These are phyloP conservation scores for Helobdella robusta DNA, from an alignment of 2,888 invertebrate genomes.

Conservation along the genomic window DNA sequence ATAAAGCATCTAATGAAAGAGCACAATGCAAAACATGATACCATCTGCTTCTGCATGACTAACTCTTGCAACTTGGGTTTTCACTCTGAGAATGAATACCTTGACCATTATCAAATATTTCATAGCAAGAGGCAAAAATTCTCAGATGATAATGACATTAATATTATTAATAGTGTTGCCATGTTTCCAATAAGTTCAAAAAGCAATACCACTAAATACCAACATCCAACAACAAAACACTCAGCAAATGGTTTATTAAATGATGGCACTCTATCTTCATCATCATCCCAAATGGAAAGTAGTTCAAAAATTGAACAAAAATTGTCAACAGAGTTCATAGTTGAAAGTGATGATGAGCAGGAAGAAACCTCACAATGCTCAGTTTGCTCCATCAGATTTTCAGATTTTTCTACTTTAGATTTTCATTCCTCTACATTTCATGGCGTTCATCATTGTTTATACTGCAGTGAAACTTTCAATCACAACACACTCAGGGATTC, in stretches of 20 bases:
- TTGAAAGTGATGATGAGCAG: slow-evolving; percentile 14
- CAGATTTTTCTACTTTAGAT: slow-evolving; percentile 24
- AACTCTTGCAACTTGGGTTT: not conserved
- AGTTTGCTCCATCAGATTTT: slow-evolving; percentile 13
- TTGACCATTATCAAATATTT: slow-evolving; percentile 9
- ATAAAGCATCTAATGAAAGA: slow-evolving; percentile 6
- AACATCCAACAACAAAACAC: too few species aligned
- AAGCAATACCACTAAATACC: slow-evolving; percentile 3
- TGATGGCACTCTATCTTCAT: too few species aligned
- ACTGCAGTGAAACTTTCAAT: slow-evolving; percentile 15
- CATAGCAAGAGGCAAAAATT: not conserved
- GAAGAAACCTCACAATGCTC: slow-evolving; percentile 6
- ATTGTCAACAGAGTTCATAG: not conserved
- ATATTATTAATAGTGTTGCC: not conserved
- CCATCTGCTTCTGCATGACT: slow-evolving; percentile 11
- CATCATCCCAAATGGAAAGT: too few species aligned
- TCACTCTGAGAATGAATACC: not conserved
- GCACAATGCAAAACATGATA: slow-evolving; percentile 6
- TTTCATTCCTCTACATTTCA: slow-evolving; percentile 18
- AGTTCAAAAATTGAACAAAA: not conserved
- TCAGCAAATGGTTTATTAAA: too few species aligned
- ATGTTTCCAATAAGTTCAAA: slow-evolving; percentile 21
- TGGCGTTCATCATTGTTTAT: slow-evolving; percentile 17
- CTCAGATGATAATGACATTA: not conserved
- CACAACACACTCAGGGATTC: slow-evolving; percentile 15